Conservation (phyloP, 2,888 invertebrate genomes). For the Dilophus febrilis region DNA sequence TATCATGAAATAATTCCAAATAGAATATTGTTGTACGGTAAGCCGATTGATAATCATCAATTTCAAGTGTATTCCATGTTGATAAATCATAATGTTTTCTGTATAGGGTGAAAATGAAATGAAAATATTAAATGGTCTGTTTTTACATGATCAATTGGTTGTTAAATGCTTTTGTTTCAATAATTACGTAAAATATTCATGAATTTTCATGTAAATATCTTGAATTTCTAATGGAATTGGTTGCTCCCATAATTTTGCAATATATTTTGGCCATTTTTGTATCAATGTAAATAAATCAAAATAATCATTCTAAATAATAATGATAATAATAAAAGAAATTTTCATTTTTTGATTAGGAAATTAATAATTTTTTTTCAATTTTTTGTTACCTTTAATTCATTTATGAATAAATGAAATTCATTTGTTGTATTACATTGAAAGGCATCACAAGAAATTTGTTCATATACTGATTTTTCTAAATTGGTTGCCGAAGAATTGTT, state of each 20-base stretch:
- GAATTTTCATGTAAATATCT: constrained; percentile 15
- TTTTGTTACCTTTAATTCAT: constrained; percentile 11
- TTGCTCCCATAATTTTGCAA: constrained; percentile 16
- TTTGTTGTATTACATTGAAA: constrained; percentile 15
- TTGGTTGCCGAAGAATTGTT: background rate
- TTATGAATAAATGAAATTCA: constrained; percentile 15
- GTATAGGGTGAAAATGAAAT: background rate
- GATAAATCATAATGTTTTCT: constrained; percentile 17
- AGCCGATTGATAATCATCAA: constrained; percentile 15
- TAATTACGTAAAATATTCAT: constrained; percentile 16
- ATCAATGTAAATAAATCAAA: constrained; percentile 18
- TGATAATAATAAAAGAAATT: constrained; percentile 1
- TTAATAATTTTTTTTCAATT: background rate
- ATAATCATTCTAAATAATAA: constrained; percentile 7
- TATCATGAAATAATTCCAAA: constrained; percentile 17
- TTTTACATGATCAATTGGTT: too few relatives aligned
- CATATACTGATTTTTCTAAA: constrained; percentile 2
- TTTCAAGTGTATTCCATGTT: constrained; percentile 17
- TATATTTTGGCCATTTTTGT: constrained; percentile 18
- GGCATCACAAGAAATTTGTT: constrained; percentile 10
- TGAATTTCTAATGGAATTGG: constrained; percentile 15
- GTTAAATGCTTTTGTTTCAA: too few relatives aligned
- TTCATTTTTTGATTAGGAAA: background rate
- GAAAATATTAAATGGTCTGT: too few relatives aligned
- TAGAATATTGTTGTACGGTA: constrained; percentile 17